These are phyloP conservation scores for Aleiodes sp. DNA, from an alignment of 1,140 invertebrate genomes.

Conservation along the genomic window DNA sequence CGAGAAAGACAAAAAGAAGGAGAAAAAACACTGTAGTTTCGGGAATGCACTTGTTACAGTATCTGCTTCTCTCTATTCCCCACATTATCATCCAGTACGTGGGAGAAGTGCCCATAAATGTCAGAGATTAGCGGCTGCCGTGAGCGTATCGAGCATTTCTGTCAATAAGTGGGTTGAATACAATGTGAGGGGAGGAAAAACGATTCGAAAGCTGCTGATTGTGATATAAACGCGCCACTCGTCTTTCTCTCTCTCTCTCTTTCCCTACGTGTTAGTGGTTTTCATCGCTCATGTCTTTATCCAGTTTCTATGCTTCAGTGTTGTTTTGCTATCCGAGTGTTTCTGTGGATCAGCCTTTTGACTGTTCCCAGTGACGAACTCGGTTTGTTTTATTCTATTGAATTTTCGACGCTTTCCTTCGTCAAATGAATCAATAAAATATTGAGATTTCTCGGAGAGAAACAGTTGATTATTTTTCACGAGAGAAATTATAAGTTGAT, in stretches of 20 bases:
- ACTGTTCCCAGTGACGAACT: no score
- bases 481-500: no score
- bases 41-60: not conserved
- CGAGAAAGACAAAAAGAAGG: no score
- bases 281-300: not conserved
- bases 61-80: constrained; percentile 13
- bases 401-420: no score
- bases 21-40: not conserved
- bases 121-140: constrained; percentile 57
- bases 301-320: not conserved
- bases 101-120: constrained; percentile 53
- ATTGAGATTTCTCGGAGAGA: no score
- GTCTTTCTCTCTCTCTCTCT: constrained; percentile 16
- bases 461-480: no score
- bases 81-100: constrained; percentile 23
- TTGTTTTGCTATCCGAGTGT: not conserved
- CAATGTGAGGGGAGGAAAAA: constrained; percentile 51
- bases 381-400: not conserved
- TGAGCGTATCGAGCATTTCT: constrained; percentile 61
- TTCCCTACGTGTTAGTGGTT: not conserved
- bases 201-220: constrained; percentile 61
- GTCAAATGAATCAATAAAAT: no score
- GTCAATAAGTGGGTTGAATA: constrained; percentile 56
- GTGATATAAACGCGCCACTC: constrained; percentile 54
- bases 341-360: not conserved